A percentile compares a stretch with the other conserved stretches of the same genome.
These are phyloP conservation scores for Drosophila pectinifera DNA, from an alignment of 1,140 invertebrate species.

Conservation along the genomic window DNA sequence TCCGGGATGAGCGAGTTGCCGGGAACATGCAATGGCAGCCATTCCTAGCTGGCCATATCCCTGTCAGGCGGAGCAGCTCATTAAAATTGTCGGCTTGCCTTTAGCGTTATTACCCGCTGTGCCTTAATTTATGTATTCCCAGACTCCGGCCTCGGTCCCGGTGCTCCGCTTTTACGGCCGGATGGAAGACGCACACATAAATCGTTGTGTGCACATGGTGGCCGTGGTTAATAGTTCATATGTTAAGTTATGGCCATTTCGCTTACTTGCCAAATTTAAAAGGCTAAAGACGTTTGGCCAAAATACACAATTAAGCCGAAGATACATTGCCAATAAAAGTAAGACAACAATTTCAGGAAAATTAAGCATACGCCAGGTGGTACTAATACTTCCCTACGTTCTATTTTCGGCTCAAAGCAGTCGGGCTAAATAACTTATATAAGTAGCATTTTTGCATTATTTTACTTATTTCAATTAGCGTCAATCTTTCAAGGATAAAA, in stretches of 20 bases:
- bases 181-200: constrained; percentile 20
- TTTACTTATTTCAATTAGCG: neutral
- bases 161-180: constrained; percentile 21
- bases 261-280: constrained; percentile 14
- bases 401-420: neutral
- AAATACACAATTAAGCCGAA: neutral
- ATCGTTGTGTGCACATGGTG: constrained; percentile 13
- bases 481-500: neutral
- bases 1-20: constrained; percentile 26
- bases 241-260: constrained; percentile 21
- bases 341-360: neutral
- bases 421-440: too few relatives aligned
- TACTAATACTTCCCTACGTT: too few relatives aligned
- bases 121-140: constrained; percentile 50
- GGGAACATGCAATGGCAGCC: constrained; percentile 15
- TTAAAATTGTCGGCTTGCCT: constrained; percentile 54
- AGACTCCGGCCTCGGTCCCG: neutral
- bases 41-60: constrained; percentile 24
- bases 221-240: constrained; percentile 14
- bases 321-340: neutral
- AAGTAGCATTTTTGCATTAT: neutral
- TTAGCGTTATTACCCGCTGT: constrained; percentile 53
- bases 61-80: constrained; percentile 38
- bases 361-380: neutral
- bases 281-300: neutral